These are phyloP conservation scores for Drosophila pseudotakahashii DNA, from an alignment of 2,888 invertebrate genomes.

Conservation along the genomic window DNA sequence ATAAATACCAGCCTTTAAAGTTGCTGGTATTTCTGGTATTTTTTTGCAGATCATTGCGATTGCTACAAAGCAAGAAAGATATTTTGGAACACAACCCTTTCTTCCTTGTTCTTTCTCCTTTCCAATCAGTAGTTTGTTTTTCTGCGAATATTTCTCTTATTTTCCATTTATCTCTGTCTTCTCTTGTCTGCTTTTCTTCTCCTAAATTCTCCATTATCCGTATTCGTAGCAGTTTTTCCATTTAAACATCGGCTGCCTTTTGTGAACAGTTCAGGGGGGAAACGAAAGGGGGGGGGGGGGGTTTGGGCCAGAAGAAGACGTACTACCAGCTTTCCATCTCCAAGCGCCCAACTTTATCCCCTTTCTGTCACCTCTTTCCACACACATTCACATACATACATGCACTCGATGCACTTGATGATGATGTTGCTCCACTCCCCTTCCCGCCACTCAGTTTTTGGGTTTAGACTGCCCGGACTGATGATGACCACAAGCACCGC, in stretches of 20 bases:
- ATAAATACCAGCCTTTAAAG: too few relatives aligned
- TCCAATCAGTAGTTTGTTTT: neutral
- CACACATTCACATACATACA: constrained; percentile 8
- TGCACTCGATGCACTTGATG: constrained; percentile 39
- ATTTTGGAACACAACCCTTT: neutral
- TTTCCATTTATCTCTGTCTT: neutral
- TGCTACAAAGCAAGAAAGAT: too few relatives aligned
- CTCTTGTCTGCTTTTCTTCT: neutral
- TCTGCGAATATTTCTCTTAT: neutral
- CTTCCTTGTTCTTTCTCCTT: neutral
- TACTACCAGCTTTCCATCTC: constrained; percentile 11
- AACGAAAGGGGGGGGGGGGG: too few relatives aligned
- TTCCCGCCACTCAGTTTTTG: neutral
- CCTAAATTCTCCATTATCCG: constrained; percentile 16
- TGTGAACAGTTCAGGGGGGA: constrained; percentile 6
- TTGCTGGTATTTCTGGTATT: too few relatives aligned
- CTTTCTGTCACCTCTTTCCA: neutral
- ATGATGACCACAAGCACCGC: constrained; percentile 47
- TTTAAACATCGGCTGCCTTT: constrained; percentile 1
- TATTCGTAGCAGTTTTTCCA: constrained; percentile 1
- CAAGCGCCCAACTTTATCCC: neutral
- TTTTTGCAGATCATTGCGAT: too few relatives aligned
- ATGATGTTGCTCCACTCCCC: constrained; percentile 38
- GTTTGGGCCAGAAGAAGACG: constrained; percentile 6
- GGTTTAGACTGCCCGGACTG: constrained; percentile 23